A percentile compares a stretch with the other conserved stretches of the same genome.
phyloP scores from a whole-genome alignment of 2,797 vertebrate species.

The Pseudocheirus occidentalis region DNA sequence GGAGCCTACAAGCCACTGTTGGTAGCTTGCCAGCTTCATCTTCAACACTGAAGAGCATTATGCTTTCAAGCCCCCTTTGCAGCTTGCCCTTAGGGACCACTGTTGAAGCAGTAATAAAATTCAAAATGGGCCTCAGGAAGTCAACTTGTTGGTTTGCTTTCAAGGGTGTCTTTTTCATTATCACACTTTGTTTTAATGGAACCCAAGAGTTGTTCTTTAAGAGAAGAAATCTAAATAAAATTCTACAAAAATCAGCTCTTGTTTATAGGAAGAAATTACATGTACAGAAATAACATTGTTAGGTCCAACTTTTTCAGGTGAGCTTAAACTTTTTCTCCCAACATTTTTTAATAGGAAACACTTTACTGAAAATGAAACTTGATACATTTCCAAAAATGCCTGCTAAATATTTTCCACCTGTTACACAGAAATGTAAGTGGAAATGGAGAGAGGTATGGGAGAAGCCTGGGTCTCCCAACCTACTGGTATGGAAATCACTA shows the following conservation, averaged over 20 bases:
- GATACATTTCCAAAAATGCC: constrained; percentile 20
- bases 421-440: neutral
- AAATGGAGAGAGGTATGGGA: neutral
- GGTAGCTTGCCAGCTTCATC: constrained; percentile 60
- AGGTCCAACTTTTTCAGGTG: neutral
- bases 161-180: constrained; percentile 55
- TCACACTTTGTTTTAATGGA: constrained; percentile 59
- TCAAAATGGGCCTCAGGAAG: constrained; percentile 67
- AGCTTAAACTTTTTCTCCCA: neutral
- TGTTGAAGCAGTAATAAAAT: constrained; percentile 74
- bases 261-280: constrained; percentile 34
- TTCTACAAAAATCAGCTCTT: neutral
- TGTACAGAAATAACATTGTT: neutral
- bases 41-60: constrained; percentile 48
- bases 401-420: neutral
- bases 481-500: neutral
- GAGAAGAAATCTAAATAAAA: constrained; percentile 9
- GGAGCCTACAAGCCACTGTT: constrained; percentile 50
- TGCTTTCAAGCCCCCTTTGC: constrained; percentile 58
- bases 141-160: constrained; percentile 67
- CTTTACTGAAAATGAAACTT: neutral
- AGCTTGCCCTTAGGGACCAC: constrained; percentile 62
- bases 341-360: neutral
- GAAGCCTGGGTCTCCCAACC: neutral
- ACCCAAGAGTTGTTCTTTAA: constrained; percentile 56